These are phyloP conservation scores for Phthorimaea operculella DNA, from an alignment of 1,140 invertebrate genomes.

Conservation along the genomic window DNA sequence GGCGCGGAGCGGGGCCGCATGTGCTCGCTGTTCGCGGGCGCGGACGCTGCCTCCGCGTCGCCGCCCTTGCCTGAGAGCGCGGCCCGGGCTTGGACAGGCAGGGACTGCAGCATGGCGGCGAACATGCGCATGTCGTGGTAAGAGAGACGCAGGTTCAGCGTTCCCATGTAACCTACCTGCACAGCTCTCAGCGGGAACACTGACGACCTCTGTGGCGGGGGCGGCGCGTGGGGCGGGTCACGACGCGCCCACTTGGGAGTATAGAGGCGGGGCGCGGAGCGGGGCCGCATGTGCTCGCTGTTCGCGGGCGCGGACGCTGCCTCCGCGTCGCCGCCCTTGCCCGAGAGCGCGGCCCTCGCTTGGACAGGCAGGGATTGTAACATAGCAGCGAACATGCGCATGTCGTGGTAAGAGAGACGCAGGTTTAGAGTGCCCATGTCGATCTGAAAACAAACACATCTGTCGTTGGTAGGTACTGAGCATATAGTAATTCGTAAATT, in stretches of 20 bases:
- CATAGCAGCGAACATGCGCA: constrained; percentile 91
- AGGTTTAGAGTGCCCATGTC: constrained; percentile 67
- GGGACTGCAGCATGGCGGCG: constrained; percentile 84
- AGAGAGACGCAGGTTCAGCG: constrained; percentile 88
- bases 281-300: constrained; percentile 43
- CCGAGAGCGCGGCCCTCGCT: constrained; percentile 70
- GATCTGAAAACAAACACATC: too few species aligned
- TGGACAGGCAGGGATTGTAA: constrained; percentile 87
- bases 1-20: constrained; percentile 28
- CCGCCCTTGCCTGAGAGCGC: constrained; percentile 57
- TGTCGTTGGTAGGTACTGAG: too few species aligned
- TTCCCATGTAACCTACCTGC: constrained; percentile 69
- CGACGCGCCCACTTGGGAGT: constrained; percentile 16
- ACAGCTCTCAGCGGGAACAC: constrained; percentile 34
- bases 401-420: constrained; percentile 92
- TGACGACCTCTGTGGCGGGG: constrained; percentile 35
- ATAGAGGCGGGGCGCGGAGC: constrained; percentile 18
- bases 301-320: constrained; percentile 39
- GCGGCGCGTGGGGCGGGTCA: constrained; percentile 16
- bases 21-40: constrained; percentile 50
- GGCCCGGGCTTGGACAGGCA: constrained; percentile 80
- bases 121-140: constrained; percentile 97
- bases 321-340: constrained; percentile 8
- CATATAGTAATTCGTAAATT: too few species aligned
- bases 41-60: constrained; percentile 13